Conservation (phyloP, 2,797 vertebrate species). For the Xerus rutilus region DNA sequence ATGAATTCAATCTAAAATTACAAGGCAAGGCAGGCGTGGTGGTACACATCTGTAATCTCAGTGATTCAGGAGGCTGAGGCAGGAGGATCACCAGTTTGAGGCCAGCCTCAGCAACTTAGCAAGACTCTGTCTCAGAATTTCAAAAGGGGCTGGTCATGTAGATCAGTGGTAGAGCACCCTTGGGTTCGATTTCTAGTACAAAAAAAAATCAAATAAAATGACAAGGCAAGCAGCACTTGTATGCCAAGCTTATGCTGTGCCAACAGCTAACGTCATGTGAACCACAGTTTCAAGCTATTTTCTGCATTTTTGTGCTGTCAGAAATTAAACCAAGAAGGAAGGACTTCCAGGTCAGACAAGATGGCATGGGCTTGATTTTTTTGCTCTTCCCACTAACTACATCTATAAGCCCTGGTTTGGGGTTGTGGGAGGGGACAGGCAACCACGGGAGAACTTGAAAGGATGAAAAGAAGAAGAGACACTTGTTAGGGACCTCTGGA, state of each 20-base stretch:
- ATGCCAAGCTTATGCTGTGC: background rate
- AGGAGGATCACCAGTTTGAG: too few relatives aligned
- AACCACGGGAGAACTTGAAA: background rate
- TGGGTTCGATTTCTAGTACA: too few relatives aligned
- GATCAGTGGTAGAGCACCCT: too few relatives aligned
- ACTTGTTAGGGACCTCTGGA: background rate
- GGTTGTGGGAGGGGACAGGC: background rate
- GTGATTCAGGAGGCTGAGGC: too few relatives aligned
- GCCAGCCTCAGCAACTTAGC: too few relatives aligned
- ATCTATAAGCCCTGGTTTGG: background rate
- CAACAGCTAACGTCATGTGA: background rate
- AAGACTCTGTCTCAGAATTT: too few relatives aligned
- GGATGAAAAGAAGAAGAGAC: background rate
- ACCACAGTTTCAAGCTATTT: background rate
- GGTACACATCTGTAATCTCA: too few relatives aligned
- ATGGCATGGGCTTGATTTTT: background rate
- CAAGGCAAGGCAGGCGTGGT: background rate
- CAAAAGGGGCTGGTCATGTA: too few relatives aligned
- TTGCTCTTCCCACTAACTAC: background rate
- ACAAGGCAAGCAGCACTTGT: background rate
- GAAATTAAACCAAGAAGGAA: background rate
- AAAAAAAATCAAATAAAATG: too few relatives aligned
- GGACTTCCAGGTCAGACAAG: background rate
- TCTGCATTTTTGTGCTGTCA: background rate
- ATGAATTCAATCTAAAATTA: conserved; percentile 35